Base-by-base conservation (phyloP, 2,797 vertebrate species). In the Smutsia temminckii region DNA sequence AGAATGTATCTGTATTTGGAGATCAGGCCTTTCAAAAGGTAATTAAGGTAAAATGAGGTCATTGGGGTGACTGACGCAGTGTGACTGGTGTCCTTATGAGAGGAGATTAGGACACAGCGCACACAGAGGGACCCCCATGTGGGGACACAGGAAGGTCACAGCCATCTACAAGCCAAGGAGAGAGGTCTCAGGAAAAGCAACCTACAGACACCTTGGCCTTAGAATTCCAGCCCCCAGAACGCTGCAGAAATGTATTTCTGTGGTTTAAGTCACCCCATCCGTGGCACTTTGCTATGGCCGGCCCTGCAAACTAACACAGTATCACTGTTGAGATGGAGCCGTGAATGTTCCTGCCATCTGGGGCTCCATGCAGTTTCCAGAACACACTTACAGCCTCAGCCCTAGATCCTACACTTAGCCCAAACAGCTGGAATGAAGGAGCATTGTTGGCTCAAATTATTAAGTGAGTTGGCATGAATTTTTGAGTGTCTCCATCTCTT, bases 311-410 rank as follows among this genome's bases (percentile, higher is more conserved):
- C 1, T 4, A 51, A 59, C 9, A 40, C 10, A 46, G 18, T 2
- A 5, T 27, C 40, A 8, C 59, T 9, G 7, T 4, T 49, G 49
- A n/a, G 7, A 27, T 1, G 6, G 61, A 18, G 1, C 4, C 29
- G 9, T 4, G 3, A 0, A 5, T 9, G 21, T 13, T 9, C 40
- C 13, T 21, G 16, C 5, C n/a, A 11, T 37, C 20, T 13, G n/a
- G 51, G 49, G 17, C 34, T 13, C 11, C 5, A 0, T 0, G 0
- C 10, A 34, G 21, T 40, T 66, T 16, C 32, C 74, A n/a, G 25
- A 74, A 37, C 3, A 55, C n/a, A 18, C 21, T 5, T 46, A 6
- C 2, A 17, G 7, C 9, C 42, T 77, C 29, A 37, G 23, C 8
- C 37, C 53, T 66, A 40, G 46, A 29, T 20, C 17, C 16, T 34